Conservation (phyloP, 2,888 invertebrate genomes). For the Deilephila porcellus region DNA sequence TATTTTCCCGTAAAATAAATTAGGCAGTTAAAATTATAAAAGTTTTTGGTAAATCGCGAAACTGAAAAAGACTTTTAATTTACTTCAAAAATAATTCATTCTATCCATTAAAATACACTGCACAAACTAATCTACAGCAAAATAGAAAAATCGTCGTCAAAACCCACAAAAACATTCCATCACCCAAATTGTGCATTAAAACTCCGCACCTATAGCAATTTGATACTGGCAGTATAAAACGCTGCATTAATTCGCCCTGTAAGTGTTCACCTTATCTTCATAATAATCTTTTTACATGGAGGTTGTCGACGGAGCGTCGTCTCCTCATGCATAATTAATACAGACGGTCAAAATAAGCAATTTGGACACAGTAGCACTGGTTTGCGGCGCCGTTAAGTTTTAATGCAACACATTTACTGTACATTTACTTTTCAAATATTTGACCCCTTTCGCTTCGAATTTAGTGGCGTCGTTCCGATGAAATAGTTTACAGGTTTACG, state of each 20-base stretch:
- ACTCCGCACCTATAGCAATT: not conserved
- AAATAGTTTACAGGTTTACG: not conserved
- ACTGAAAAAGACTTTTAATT: no score
- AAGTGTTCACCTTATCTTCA: slow-evolving; percentile 53
- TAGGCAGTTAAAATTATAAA: no score
- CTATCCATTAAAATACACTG: no score
- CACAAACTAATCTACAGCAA: no score
- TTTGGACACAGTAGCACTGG: slow-evolving; percentile 76
- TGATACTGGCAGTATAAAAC: slow-evolving; percentile 6
- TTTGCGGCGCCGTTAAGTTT: slow-evolving; percentile 74
- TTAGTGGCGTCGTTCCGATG: not conserved
- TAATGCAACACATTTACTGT: slow-evolving; percentile 62
- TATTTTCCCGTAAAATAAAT: no score
- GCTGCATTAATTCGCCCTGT: slow-evolving; percentile 23
- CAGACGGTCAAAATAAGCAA: slow-evolving; percentile 77
- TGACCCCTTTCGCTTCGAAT: not conserved
- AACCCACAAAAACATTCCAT: not conserved
- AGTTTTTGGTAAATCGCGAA: no score
- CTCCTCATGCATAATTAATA: slow-evolving; percentile 79
- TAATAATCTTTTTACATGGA: slow-evolving; percentile 60
- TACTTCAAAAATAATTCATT: no score
- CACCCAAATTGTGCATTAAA: not conserved
- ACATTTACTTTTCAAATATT: slow-evolving; percentile 21
- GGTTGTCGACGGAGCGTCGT: slow-evolving; percentile 55
- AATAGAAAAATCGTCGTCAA: not conserved